phyloP scores from a whole-genome alignment of 2,797 vertebrate genomes.

The Poecilia gillii region DNA sequence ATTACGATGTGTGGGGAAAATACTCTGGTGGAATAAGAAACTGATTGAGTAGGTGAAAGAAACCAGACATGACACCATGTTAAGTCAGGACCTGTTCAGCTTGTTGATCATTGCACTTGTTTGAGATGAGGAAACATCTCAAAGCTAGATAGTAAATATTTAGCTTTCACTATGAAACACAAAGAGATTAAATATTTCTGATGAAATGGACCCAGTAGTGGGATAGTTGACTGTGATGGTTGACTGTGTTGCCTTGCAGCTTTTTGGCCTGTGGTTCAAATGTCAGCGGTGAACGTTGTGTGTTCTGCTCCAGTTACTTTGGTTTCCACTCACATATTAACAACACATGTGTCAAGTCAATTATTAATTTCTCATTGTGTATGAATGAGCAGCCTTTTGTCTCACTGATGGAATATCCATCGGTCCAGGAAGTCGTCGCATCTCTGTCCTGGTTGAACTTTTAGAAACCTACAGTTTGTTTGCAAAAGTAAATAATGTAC shows the following conservation, averaged over 20 bases:
- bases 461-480: neutral
- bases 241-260: neutral
- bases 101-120: neutral
- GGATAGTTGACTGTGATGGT: neutral
- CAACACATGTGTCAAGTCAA: neutral
- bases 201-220: neutral
- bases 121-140: neutral
- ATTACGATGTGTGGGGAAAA: neutral
- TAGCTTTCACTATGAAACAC: neutral
- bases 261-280: neutral
- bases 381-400: neutral
- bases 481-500: neutral
- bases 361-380: constrained; percentile 2
- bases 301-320: constrained; percentile 1
- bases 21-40: neutral
- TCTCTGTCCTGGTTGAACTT: neutral
- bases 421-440: neutral
- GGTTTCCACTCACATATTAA: constrained; percentile 3
- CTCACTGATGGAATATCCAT: neutral
- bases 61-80: neutral
- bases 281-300: neutral
- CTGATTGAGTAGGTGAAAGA: neutral
- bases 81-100: neutral
- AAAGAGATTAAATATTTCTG: neutral
- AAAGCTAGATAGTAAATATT: neutral